Conservation (phyloP, 2,888 invertebrate species). For the Lithophane ornitopus region DNA sequence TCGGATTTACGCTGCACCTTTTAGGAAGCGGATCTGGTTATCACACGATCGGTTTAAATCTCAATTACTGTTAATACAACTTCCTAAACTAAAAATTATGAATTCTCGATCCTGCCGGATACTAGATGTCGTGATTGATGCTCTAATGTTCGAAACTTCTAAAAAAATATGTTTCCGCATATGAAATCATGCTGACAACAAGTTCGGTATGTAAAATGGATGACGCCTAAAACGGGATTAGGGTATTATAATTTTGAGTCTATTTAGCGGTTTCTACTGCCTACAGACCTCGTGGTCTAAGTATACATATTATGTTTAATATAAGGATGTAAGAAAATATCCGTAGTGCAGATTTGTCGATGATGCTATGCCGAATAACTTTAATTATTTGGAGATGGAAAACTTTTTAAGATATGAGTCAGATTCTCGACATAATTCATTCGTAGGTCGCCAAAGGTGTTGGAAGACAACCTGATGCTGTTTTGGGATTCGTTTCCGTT, state of each 20-base stretch:
- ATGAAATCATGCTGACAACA: constrained; percentile 81
- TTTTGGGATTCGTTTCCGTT: neutral
- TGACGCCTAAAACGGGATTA: constrained; percentile 62
- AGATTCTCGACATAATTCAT: neutral
- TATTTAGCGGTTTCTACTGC: constrained; percentile 38
- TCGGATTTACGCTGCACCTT: constrained; percentile 66
- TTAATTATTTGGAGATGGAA: constrained; percentile 34
- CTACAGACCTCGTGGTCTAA: constrained; percentile 16
- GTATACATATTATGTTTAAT: neutral
- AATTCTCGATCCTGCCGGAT: constrained; percentile 86
- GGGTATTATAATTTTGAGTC: constrained; percentile 50
- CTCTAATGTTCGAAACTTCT: constrained; percentile 67
- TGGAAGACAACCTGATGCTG: neutral
- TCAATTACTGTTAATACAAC: constrained; percentile 81
- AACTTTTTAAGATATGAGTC: constrained; percentile 23
- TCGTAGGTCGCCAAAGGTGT: neutral
- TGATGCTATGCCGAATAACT: constrained; percentile 38
- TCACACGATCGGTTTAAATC: constrained; percentile 78
- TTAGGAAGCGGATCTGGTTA: constrained; percentile 87
- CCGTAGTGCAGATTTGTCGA: constrained; percentile 39
- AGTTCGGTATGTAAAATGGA: constrained; percentile 69
- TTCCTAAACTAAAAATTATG: constrained; percentile 86
- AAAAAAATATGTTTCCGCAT: constrained; percentile 83
- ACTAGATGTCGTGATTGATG: constrained; percentile 81
- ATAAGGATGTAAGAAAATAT: constrained; percentile 46